phyloP scores from a whole-genome alignment of 1,140 invertebrate species.

The Cepaea nemoralis region DNA sequence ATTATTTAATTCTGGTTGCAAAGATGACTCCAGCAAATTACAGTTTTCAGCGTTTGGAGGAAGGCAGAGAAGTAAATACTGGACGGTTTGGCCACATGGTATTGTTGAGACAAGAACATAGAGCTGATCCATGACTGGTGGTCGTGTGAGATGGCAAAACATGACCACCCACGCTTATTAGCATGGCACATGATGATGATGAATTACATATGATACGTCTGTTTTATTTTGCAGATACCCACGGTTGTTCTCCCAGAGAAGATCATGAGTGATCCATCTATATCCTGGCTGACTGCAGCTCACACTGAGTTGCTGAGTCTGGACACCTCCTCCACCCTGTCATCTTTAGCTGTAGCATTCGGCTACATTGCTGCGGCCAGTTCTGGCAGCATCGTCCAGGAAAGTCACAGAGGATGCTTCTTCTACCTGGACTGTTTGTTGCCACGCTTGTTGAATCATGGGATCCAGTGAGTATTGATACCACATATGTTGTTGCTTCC shows the following conservation, averaged over 20 bases:
- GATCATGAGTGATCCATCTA: not conserved
- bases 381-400: not conserved
- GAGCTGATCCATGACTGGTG: too few species aligned
- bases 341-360: slow-evolving; percentile 30
- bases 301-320: slow-evolving; percentile 19
- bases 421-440: slow-evolving; percentile 29
- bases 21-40: too few species aligned
- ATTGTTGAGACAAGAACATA: too few species aligned
- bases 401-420: not conserved
- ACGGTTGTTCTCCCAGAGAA: not conserved
- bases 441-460: slow-evolving; percentile 25
- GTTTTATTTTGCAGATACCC: slow-evolving; percentile 23
- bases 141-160: too few species aligned
- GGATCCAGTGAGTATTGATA: slow-evolving; percentile 38
- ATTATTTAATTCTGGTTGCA: too few species aligned
- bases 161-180: too few species aligned
- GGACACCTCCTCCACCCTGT: slow-evolving; percentile 8
- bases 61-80: too few species aligned
- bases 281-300: not conserved
- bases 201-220: too few species aligned
- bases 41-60: too few species aligned
- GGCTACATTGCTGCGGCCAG: slow-evolving; percentile 29
- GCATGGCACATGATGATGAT: too few species aligned
- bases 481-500: too few species aligned
- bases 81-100: too few species aligned